A percentile compares a stretch with the other conserved stretches of the same genome.
phyloP scores from a whole-genome alignment of 2,888 invertebrate genomes.

The Drosophila affinis region DNA sequence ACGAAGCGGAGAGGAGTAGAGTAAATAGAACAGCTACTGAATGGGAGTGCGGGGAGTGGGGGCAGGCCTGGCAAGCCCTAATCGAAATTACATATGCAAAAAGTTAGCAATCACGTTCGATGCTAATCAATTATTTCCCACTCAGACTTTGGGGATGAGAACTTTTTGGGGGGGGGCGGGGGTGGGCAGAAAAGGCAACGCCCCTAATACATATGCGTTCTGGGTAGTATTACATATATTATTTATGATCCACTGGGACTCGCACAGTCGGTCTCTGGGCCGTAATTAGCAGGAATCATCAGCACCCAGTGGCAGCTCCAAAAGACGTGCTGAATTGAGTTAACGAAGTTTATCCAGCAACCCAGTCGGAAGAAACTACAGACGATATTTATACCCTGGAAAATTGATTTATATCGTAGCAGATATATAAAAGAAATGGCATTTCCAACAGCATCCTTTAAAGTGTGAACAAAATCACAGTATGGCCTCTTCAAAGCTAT shows the following conservation, averaged over 20 bases:
- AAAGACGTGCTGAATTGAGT: constrained; percentile 33
- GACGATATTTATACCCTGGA: background rate
- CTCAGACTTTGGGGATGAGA: constrained; percentile 41
- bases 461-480: too few relatives aligned
- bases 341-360: constrained; percentile 11
- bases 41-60: constrained; percentile 12
- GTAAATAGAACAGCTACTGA: background rate
- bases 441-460: too few relatives aligned
- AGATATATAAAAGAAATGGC: too few relatives aligned
- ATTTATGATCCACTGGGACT: constrained; percentile 39
- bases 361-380: background rate
- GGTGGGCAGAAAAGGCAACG: constrained; percentile 1
- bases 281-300: constrained; percentile 42
- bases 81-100: constrained; percentile 76
- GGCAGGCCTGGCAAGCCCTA: constrained; percentile 12
- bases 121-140: constrained; percentile 75
- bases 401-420: background rate
- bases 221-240: constrained; percentile 26
- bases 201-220: constrained; percentile 36
- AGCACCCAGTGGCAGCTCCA: background rate
- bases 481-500: too few relatives aligned
- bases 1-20: background rate
- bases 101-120: constrained; percentile 78
- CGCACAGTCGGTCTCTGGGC: constrained; percentile 21
- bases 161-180: constrained; percentile 35